These are phyloP conservation scores for Emydocephalus ijimae DNA, from an alignment of 2,113 vertebrate species.

Conservation along the genomic window DNA sequence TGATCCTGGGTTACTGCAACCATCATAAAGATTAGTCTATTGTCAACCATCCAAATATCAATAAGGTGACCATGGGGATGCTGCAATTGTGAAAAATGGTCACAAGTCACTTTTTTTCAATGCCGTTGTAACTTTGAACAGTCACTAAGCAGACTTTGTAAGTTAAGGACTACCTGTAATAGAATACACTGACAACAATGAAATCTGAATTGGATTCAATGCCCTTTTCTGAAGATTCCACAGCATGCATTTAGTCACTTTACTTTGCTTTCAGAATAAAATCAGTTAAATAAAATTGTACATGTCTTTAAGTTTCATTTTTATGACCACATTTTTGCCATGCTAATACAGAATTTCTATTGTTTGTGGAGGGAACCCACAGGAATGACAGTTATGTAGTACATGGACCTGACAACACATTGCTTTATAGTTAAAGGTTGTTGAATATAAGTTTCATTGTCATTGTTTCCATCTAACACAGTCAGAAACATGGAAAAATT, in stretches of 20 bases:
- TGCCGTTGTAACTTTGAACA: neutral
- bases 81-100: too few relatives aligned
- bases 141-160: neutral
- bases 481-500: neutral
- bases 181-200: neutral
- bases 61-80: too few relatives aligned
- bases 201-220: neutral
- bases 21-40: too few relatives aligned
- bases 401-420: neutral
- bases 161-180: neutral
- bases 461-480: neutral
- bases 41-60: too few relatives aligned
- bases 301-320: neutral
- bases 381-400: neutral
- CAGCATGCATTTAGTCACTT: neutral
- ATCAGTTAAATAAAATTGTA: neutral
- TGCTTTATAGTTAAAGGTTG: neutral
- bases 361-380: neutral
- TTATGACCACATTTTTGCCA: neutral
- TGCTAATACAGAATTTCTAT: neutral
- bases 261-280: neutral
- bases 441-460: neutral
- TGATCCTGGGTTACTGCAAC: neutral
- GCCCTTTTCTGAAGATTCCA: neutral
- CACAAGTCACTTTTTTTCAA: neutral